Evolutionary conservation across 1,140 invertebrate genomes (phyloP), one percentile per base, ranked within the genome.

Genomic region (Spodoptera litura): DNA sequence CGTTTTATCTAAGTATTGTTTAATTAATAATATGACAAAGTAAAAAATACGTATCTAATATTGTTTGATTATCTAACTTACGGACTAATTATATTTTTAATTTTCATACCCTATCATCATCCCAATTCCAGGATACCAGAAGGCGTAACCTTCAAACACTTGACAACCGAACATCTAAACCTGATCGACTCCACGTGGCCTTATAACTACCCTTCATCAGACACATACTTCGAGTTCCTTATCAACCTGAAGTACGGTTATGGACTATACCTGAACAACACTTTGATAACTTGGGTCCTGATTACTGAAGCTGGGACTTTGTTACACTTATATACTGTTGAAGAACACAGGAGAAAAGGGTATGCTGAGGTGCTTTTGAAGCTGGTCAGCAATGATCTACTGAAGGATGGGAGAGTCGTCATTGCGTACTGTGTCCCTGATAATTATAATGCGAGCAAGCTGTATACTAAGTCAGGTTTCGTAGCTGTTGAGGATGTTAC

Each of bases 281-380:
- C 78, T 58, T 61, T 87, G 52, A 53, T 87, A 12, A 76, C 81
- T 6, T 88, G 85, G 82, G 78, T 84, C 6, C 83, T 86, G 27
- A 70, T 86, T 12, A 84, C 78, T 53, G 87, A 87, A 70, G 78
- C 80, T 9, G 87, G 88, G 6, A 66, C 78, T 11, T 62, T 89
- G 2, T 72, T 75, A 2, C 85, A 88, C 53, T 53, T 88, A 10
- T 88, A 82, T 44, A 83, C 81, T 13, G n/a, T 85, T 66, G 80
- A 86, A 55, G 49, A 83, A 15, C 78, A 86, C 15, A 84, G 87
- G 71, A 83, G 77, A 53, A 88, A 83, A 75, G 87, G 87, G 0
- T 89, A 86, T 53, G 87, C 79, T 9, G 83, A 87, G 61, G 11
- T 83, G 6, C 52, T 88, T 2, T 13, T 83, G 10, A 87, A 89